A percentile compares a stretch with the other conserved stretches of the same genome.
These are phyloP conservation scores for Mythimna albipuncta DNA, from an alignment of 2,888 invertebrate species.

Conservation along the genomic window DNA sequence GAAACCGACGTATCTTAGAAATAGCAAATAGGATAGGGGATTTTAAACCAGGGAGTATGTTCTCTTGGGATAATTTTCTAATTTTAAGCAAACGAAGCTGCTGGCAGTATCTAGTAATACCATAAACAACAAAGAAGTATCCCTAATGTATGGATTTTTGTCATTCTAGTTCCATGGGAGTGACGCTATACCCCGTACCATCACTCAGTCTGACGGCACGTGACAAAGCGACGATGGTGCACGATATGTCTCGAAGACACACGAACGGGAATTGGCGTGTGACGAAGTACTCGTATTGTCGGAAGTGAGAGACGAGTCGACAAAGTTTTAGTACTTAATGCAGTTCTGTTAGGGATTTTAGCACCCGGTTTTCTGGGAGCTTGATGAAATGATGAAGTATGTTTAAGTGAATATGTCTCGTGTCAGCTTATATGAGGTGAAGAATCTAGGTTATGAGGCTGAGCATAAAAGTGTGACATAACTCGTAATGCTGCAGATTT, in stretches of 20 bases:
- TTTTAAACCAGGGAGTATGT: neutral
- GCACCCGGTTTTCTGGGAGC: neutral
- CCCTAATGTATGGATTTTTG: slow-evolving; percentile 15
- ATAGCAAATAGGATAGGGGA: no score
- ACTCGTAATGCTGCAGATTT: neutral
- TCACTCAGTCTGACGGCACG: slow-evolving; percentile 33
- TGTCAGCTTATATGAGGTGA: neutral
- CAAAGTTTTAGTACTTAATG: slow-evolving; percentile 42
- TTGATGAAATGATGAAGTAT: slow-evolving; percentile 11
- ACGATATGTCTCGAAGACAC: slow-evolving; percentile 32
- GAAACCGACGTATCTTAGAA: no score
- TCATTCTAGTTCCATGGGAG: slow-evolving; percentile 21
- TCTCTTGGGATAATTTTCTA: neutral
- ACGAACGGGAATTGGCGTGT: slow-evolving; percentile 31
- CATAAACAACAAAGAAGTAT: neutral
- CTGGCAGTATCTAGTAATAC: neutral
- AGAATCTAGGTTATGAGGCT: neutral
- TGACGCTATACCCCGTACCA: slow-evolving; percentile 37
- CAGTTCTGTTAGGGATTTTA: slow-evolving; percentile 36
- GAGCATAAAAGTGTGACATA: neutral
- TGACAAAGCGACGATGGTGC: slow-evolving; percentile 32
- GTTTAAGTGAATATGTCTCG: slow-evolving; percentile 13
- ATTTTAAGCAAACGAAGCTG: no score
- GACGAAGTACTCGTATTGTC: neutral
- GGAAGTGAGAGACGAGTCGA: slow-evolving; percentile 31